phyloP scores from a whole-genome alignment of 1,140 invertebrate genomes.

The Drosophila lacertosa region DNA sequence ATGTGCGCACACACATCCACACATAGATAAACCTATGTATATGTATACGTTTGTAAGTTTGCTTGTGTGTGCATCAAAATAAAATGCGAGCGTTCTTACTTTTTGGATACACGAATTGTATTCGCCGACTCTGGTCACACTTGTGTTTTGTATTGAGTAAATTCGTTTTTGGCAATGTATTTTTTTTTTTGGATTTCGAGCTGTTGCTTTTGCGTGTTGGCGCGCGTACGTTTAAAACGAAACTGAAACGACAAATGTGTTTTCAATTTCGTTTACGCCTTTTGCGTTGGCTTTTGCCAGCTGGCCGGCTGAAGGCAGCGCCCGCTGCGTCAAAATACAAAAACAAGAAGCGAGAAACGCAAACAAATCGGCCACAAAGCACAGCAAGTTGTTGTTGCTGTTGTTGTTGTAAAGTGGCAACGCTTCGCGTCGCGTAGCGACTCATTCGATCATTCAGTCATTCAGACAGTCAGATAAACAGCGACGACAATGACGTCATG shows the following conservation, averaged over 20 bases:
- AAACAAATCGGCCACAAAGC: constrained; percentile 30
- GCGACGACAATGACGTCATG: constrained; percentile 38
- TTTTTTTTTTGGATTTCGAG: constrained; percentile 19
- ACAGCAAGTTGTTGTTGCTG: constrained; percentile 34
- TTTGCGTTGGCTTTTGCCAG: constrained; percentile 27
- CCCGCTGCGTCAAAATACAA: constrained; percentile 5
- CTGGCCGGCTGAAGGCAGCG: constrained; percentile 19
- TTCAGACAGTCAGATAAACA: constrained; percentile 16
- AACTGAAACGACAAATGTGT: constrained; percentile 68
- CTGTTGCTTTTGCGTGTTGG: constrained; percentile 55
- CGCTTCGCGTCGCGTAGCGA: constrained; percentile 4
- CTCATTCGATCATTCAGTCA: too few relatives aligned
- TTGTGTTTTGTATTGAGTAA: constrained; percentile 29
- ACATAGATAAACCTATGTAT: constrained; percentile 6
- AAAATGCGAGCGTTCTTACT: constrained; percentile 41
- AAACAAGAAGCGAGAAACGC: constrained; percentile 11
- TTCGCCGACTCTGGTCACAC: constrained; percentile 20
- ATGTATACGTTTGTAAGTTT: constrained; percentile 17
- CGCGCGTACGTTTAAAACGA: constrained; percentile 75
- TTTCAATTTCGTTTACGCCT: constrained; percentile 59
- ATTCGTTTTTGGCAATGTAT: constrained; percentile 25
- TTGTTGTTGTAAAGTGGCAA: constrained; percentile 4
- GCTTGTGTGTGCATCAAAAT: constrained; percentile 14
- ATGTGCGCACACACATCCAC: constrained; percentile 3
- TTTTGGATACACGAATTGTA: constrained; percentile 29